Percentiles rank a stretch among this genome's conserved stretches.
phyloP scores from a whole-genome alignment of 2,797 vertebrate genomes.

The Spondyliosoma cantharus region DNA sequence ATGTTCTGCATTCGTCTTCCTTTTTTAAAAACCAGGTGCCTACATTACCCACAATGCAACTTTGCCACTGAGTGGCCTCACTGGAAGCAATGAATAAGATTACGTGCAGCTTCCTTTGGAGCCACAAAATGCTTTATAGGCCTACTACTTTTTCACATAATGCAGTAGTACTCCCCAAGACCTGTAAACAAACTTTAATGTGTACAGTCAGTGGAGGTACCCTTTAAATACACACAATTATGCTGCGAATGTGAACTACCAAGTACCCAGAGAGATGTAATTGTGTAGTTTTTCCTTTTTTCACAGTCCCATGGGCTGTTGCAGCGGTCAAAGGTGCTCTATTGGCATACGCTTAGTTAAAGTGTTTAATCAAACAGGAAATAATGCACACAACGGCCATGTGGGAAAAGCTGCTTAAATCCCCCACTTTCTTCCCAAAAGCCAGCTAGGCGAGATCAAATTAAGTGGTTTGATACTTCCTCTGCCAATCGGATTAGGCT shows the following conservation, averaged over 20 bases:
- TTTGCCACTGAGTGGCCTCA: too few relatives aligned
- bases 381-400: conserved; percentile 61
- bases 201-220: too few relatives aligned
- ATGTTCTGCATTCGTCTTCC: too few relatives aligned
- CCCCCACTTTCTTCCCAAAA: conserved; percentile 68
- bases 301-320: conserved; percentile 23
- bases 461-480: conserved; percentile 83
- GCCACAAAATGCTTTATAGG: too few relatives aligned
- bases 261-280: conserved; percentile 11
- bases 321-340: conserved; percentile 45
- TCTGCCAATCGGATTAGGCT: conserved; percentile 81
- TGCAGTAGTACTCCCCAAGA: too few relatives aligned
- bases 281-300: conserved; percentile 25
- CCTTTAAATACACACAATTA: conserved; percentile 3
- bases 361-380: conserved; percentile 71
- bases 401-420: conserved; percentile 77
- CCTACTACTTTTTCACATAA: too few relatives aligned
- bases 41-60: too few relatives aligned
- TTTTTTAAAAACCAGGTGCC: too few relatives aligned
- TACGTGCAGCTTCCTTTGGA: too few relatives aligned
- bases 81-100: too few relatives aligned
- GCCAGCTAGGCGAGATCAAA: conserved; percentile 77
- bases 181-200: too few relatives aligned
- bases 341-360: conserved; percentile 38
- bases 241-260: conserved; percentile 1